These are phyloP conservation scores for Meghimatium bilineatum DNA, from an alignment of 2,888 invertebrate species.

Conservation along the genomic window DNA sequence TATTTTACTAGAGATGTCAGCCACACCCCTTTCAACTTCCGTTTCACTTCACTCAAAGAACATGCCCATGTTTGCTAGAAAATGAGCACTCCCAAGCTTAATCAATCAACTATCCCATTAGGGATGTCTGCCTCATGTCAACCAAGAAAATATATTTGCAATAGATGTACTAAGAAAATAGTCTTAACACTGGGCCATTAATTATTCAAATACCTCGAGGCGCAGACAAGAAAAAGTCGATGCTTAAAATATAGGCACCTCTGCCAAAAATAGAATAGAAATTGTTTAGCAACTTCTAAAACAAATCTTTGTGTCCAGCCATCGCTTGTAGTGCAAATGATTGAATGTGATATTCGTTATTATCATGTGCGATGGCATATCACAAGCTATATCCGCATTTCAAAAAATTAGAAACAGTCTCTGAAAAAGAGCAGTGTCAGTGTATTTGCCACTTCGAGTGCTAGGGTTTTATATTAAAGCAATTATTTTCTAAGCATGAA, in stretches of 20 bases:
- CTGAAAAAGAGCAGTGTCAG: too few species aligned
- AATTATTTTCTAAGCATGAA: too few species aligned
- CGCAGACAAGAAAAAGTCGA: neutral
- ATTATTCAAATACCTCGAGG: slow-evolving; percentile 8
- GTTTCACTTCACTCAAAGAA: neutral
- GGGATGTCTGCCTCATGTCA: neutral
- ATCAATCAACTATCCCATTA: slow-evolving; percentile 1
- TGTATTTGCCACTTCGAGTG: too few species aligned
- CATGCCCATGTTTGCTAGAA: neutral
- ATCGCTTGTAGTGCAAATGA: too few species aligned
- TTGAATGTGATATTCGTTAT: too few species aligned
- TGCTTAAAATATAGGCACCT: neutral
- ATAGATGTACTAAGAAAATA: neutral
- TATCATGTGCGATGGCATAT: too few species aligned
- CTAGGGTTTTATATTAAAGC: too few species aligned
- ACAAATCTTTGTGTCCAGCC: too few species aligned
- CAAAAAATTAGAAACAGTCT: too few species aligned
- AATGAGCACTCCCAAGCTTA: neutral
- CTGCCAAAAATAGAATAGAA: neutral
- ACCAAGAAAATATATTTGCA: neutral
- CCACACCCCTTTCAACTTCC: too few species aligned
- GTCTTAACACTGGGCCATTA: neutral
- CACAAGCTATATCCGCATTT: too few species aligned
- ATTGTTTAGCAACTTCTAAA: neutral
- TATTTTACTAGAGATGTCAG: too few species aligned